phyloP scores from a whole-genome alignment of 2,797 vertebrate species.

The Hemibagrus guttatus region DNA sequence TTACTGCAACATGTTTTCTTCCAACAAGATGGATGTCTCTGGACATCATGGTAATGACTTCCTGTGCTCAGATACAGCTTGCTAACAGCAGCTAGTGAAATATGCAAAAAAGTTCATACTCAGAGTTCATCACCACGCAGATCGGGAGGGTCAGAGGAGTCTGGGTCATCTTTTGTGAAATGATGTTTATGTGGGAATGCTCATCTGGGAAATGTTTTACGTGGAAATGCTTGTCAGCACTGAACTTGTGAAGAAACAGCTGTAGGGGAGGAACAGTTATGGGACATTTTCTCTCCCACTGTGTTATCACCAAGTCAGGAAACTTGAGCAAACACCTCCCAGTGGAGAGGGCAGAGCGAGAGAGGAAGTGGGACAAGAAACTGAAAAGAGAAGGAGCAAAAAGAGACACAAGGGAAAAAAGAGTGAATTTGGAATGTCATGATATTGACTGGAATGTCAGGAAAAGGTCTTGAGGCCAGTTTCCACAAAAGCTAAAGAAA shows the following conservation, averaged over 20 bases:
- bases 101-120: not conserved
- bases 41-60: slow-evolving; percentile 42
- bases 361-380: slow-evolving; percentile 4
- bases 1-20: not conserved
- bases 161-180: slow-evolving; percentile 34
- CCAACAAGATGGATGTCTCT: slow-evolving; percentile 17
- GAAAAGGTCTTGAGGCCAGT: not conserved
- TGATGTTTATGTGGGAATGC: slow-evolving; percentile 24
- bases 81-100: slow-evolving; percentile 5
- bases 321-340: slow-evolving; percentile 48
- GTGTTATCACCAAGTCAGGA: slow-evolving; percentile 55
- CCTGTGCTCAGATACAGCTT: slow-evolving; percentile 28
- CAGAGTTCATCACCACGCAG: not conserved
- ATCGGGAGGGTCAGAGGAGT: slow-evolving; percentile 11
- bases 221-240: slow-evolving; percentile 18
- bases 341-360: slow-evolving; percentile 3
- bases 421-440: not conserved
- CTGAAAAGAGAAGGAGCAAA: slow-evolving; percentile 5
- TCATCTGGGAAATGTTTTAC: slow-evolving; percentile 1
- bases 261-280: slow-evolving; percentile 40
- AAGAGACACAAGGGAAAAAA: not conserved
- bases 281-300: slow-evolving; percentile 31
- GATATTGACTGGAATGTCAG: not conserved
- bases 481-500: not conserved
- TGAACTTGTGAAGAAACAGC: slow-evolving; percentile 45